Evolutionary conservation across 2,888 invertebrate genomes (phyloP).

Genomic region (Plutella xylostella): DNA sequence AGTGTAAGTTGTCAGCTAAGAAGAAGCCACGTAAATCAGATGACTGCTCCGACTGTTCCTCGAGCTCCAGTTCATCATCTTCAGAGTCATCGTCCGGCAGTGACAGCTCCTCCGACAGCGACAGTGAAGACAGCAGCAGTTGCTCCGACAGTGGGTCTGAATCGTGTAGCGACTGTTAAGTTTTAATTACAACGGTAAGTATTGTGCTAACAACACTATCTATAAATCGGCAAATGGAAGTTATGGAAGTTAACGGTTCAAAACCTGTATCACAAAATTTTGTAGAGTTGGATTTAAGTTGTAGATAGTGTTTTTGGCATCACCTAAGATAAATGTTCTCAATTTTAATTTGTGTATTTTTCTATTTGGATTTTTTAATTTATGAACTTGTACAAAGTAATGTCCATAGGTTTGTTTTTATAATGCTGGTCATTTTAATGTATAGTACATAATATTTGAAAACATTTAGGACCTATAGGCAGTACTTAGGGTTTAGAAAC

Average conservation of each 20-base stretch:
- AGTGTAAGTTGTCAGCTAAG: constrained; percentile 41
- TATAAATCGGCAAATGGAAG: too few relatives aligned
- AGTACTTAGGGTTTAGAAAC: constrained; percentile 12
- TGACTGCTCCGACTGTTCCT: constrained; percentile 33
- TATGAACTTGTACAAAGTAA: neutral
- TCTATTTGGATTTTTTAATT: neutral
- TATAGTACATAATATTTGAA: constrained; percentile 3
- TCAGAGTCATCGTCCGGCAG: constrained; percentile 42
- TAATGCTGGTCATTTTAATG: constrained; percentile 31
- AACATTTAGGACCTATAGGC: constrained; percentile 14
- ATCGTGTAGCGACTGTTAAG: constrained; percentile 4
- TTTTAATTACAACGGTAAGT: too few relatives aligned
- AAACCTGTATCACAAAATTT: too few relatives aligned
- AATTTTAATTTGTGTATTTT: neutral
- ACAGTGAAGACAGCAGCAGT: constrained; percentile 29
- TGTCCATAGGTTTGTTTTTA: constrained; percentile 13
- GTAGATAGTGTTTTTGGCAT: neutral
- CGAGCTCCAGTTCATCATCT: constrained; percentile 23
- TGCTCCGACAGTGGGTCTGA: constrained; percentile 32
- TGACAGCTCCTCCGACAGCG: constrained; percentile 34
- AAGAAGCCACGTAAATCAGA: constrained; percentile 45
- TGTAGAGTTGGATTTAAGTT: neutral
- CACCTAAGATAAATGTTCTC: neutral
- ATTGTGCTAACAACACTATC: too few relatives aligned
- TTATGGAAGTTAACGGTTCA: too few relatives aligned